Evolutionary conservation across 2,888 invertebrate species (phyloP).

Genomic region (Drosophila macrospina): DNA sequence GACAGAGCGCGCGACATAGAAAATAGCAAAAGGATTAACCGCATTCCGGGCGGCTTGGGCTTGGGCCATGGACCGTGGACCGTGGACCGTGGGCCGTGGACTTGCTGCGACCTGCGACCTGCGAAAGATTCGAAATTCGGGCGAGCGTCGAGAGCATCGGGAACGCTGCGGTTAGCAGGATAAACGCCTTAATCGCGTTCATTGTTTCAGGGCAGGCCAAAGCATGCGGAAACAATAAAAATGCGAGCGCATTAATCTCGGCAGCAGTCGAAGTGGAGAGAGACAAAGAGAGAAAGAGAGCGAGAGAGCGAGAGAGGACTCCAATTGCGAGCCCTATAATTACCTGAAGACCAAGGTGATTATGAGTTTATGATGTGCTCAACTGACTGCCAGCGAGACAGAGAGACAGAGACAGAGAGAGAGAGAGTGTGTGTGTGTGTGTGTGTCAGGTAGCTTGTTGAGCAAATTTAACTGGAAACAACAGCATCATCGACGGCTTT

Average conservation of each 20-base stretch:
- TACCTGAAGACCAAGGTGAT: constrained; percentile 71
- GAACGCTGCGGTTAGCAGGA: constrained; percentile 76
- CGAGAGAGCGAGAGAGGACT: constrained; percentile 20
- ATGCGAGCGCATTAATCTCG: constrained; percentile 66
- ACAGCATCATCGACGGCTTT: constrained; percentile 53
- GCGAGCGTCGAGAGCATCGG: constrained; percentile 14
- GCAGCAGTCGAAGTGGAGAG: constrained; percentile 13
- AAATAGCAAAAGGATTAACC: constrained; percentile 81
- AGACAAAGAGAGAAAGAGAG: neutral
- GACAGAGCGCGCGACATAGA: constrained; percentile 61
- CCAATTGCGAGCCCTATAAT: constrained; percentile 60
- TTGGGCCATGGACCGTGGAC: constrained; percentile 11
- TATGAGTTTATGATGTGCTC: constrained; percentile 77
- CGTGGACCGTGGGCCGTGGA: neutral
- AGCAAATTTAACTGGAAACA: constrained; percentile 56
- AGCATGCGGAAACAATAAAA: constrained; percentile 74
- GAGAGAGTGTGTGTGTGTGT: neutral
- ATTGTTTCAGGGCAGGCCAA: constrained; percentile 66
- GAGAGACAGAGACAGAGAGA: neutral
- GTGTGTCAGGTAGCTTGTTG: constrained; percentile 33
- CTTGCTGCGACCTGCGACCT: constrained; percentile 28
- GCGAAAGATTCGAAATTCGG: neutral
- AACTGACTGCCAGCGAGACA: neutral
- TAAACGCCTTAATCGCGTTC: constrained; percentile 80
- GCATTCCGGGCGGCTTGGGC: constrained; percentile 59